phyloP scores from a whole-genome alignment of 2,888 invertebrate species.

The Callosobruchus maculatus region DNA sequence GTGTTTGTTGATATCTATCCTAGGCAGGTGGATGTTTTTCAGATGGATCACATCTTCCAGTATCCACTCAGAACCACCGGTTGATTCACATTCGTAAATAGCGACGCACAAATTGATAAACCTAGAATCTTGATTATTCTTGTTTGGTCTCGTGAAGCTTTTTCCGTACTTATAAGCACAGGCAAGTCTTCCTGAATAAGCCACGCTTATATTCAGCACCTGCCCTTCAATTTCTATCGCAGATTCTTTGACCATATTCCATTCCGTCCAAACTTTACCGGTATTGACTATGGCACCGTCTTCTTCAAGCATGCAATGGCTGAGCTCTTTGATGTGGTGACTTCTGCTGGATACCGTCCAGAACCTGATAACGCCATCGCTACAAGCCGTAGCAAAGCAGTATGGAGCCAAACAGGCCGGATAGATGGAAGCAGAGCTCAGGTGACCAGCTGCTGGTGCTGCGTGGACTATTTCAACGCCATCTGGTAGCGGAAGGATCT shows the following conservation, averaged over 20 bases:
- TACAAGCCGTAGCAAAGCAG: slow-evolving; percentile 91
- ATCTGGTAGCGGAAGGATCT: slow-evolving; percentile 80
- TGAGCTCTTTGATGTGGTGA: slow-evolving; percentile 33
- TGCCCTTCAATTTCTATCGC: slow-evolving; percentile 66
- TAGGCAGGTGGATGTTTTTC: slow-evolving; percentile 84
- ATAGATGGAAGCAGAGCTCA: slow-evolving; percentile 96
- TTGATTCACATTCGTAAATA: slow-evolving; percentile 98
- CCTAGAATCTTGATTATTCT: slow-evolving; percentile 71
- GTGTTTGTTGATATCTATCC: slow-evolving; percentile 77
- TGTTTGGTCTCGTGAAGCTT: slow-evolving; percentile 79
- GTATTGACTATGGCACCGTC: slow-evolving; percentile 42
- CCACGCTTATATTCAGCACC: slow-evolving; percentile 90
- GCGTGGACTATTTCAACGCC: slow-evolving; percentile 92
- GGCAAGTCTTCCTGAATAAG: slow-evolving; percentile 95
- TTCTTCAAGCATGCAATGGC: slow-evolving; percentile 42
- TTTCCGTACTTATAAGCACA: slow-evolving; percentile 95
- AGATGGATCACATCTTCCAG: slow-evolving; percentile 93
- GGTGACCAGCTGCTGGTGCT: slow-evolving; percentile 92
- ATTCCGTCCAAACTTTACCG: slow-evolving; percentile 47
- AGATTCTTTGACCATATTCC: slow-evolving; percentile 55
- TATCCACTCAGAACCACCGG: slow-evolving; percentile 92
- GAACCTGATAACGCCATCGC: slow-evolving; percentile 86
- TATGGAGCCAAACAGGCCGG: slow-evolving; percentile 99
- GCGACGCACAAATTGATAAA: slow-evolving; percentile 91
- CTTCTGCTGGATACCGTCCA: slow-evolving; percentile 59